Conservation (phyloP, 2,113 vertebrate genomes). For the Macrotis lagotis region DNA sequence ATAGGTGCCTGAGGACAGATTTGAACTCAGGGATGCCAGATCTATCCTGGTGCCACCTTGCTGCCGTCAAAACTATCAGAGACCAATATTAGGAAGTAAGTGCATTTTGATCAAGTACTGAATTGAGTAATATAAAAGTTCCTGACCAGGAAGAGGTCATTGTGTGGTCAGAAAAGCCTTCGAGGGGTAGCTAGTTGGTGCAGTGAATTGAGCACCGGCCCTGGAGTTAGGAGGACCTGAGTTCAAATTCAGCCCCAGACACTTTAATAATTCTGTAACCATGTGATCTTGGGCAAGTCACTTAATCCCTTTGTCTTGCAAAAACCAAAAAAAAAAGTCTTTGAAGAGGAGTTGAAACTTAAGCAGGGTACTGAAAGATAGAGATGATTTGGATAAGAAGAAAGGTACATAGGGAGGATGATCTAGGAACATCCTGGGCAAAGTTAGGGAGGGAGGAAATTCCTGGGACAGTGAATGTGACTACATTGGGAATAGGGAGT, state of each 20-base stretch:
- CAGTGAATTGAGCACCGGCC: no score
- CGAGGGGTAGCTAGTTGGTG: no score
- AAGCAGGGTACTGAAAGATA: background rate
- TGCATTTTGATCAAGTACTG: background rate
- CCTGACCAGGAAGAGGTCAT: background rate
- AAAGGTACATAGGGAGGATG: background rate
- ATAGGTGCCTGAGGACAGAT: background rate
- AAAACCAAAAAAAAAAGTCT: background rate
- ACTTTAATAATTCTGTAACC: no score
- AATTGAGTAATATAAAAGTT: background rate
- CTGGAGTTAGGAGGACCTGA: no score
- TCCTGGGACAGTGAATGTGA: background rate
- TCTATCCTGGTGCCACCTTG: background rate
- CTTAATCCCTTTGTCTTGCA: no score
- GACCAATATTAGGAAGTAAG: background rate
- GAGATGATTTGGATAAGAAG: background rate
- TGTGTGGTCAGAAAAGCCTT: background rate
- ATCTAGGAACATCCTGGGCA: background rate
- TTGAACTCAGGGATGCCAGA: background rate
- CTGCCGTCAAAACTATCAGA: background rate
- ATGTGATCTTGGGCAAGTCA: no score
- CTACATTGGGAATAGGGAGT: background rate
- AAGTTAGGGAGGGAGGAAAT: background rate
- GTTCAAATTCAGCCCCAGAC: no score
- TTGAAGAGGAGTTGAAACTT: background rate